Base-by-base conservation (phyloP, 2,797 vertebrate genomes). In the Tangara arthus region DNA sequence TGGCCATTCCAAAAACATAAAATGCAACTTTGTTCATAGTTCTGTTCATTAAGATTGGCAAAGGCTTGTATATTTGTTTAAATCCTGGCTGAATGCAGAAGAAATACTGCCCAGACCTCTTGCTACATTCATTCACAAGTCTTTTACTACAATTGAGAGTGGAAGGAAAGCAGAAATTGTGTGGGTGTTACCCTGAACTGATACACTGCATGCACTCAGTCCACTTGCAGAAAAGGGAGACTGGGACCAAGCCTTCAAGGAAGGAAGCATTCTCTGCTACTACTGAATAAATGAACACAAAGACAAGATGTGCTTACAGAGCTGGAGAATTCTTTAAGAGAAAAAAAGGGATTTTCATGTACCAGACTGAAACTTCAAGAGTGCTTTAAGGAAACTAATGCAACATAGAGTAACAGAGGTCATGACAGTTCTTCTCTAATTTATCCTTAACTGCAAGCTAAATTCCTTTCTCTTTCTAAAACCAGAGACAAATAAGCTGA, bases 31-130 rank as follows among this genome's bases (percentile, higher is more conserved):
- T 19, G 21, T 55, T 81, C 57, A 19, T 13, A 77, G 52, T 57
- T 42, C 34, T 39, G 17, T 41, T 87, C 44, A 37, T 37, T 53
- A 55, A 11, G 26, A 71, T 41, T 66, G 21, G 9, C 49, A 85
- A 82, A 76, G 30, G 22, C 11, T 64, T 65, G 13, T 87, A 47
- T 78, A 41, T 87, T 73, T 93, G 71, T 87, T 95, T 93, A 78
- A 94, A 91, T 70, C 39, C 64, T 91, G 49, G 63, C 87, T 89
- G 56, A 84, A 49, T 15, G 37, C 19, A 66, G 28, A 86, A 93
- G 60, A 95, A 94, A 77, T 55, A 68, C 68, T 89, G 86, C 41
- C 63, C 82, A 93, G 92, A 88, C 34, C 50, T 78, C 80, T 95
- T 84, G 11, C 19, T 79, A 9, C 21, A 30, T 52, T 55, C 35